phyloP scores from a whole-genome alignment of 2,797 vertebrate species.

The Pelodytes ibericus region DNA sequence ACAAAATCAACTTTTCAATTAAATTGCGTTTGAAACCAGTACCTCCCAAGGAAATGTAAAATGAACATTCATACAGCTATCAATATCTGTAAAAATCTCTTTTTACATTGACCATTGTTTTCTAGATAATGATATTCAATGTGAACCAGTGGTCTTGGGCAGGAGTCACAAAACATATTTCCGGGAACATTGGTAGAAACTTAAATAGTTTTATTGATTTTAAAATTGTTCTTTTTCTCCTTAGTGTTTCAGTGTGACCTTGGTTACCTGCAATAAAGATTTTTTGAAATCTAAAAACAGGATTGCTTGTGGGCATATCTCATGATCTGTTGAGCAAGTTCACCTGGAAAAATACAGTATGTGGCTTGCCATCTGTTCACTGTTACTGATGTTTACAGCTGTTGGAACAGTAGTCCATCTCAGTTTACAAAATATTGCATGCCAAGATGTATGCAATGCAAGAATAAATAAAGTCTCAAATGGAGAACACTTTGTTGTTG shows the following conservation, averaged over 20 bases:
- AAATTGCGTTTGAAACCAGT: no score
- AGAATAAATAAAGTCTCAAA: not conserved
- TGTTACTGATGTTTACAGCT: constrained; percentile 34
- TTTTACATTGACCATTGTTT: no score
- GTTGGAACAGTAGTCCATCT: constrained; percentile 32
- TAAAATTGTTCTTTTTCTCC: constrained; percentile 7
- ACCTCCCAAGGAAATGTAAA: no score
- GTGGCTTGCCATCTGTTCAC: constrained; percentile 30
- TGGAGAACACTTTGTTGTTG: not conserved
- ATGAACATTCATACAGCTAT: no score
- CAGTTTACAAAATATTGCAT: constrained; percentile 8
- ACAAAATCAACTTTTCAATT: no score
- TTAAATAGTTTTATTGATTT: not conserved
- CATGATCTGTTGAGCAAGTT: constrained; percentile 22
- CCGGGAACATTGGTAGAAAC: constrained; percentile 1
- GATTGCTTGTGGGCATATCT: constrained; percentile 1
- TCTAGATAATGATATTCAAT: not conserved
- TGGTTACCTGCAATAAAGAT: not conserved
- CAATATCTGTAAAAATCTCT: no score
- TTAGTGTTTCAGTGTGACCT: constrained; percentile 17
- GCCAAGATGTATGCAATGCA: constrained; percentile 9
- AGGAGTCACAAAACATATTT: not conserved
- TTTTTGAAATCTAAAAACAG: constrained; percentile 1
- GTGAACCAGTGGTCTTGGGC: not conserved
- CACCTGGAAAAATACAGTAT: constrained; percentile 23